Percentiles rank a stretch among this genome's conserved stretches.
These are phyloP conservation scores for Oenanthe melanoleuca DNA, from an alignment of 2,113 vertebrate species.

Conservation along the genomic window DNA sequence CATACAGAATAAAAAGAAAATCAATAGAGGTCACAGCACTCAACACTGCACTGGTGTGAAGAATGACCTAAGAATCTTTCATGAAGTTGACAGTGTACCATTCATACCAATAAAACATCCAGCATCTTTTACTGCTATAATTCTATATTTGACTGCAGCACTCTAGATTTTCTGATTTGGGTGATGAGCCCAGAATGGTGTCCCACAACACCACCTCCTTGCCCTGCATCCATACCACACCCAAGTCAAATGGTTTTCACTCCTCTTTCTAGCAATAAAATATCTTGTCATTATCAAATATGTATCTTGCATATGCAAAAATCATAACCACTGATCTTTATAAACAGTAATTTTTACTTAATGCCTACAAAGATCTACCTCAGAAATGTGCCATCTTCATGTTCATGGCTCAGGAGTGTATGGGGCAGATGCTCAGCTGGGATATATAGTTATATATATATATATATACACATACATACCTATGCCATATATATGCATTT, in stretches of 20 bases:
- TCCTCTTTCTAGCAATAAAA: neutral
- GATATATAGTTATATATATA: neutral
- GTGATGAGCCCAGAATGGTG: neutral
- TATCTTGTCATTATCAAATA: neutral
- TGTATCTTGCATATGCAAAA: neutral
- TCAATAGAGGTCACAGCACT: neutral
- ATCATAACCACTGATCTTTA: neutral
- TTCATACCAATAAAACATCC: neutral
- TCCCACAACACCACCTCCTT: rapidly evolving
- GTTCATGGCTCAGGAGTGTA: neutral
- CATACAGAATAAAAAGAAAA: neutral
- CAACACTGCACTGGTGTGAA: neutral
- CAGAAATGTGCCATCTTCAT: neutral
- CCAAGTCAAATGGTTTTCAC: neutral
- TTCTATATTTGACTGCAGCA: neutral
- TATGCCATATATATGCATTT: neutral
- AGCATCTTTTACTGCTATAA: neutral
- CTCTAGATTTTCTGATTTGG: neutral
- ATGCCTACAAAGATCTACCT: neutral
- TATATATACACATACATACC: neutral
- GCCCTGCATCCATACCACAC: neutral
- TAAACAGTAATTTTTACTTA: neutral
- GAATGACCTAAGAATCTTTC: neutral
- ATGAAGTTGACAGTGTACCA: constrained; percentile 14
- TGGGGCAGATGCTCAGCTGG: neutral